These are phyloP conservation scores for Oreochromis mossambicus DNA, from an alignment of 2,797 vertebrate genomes.

Conservation along the genomic window DNA sequence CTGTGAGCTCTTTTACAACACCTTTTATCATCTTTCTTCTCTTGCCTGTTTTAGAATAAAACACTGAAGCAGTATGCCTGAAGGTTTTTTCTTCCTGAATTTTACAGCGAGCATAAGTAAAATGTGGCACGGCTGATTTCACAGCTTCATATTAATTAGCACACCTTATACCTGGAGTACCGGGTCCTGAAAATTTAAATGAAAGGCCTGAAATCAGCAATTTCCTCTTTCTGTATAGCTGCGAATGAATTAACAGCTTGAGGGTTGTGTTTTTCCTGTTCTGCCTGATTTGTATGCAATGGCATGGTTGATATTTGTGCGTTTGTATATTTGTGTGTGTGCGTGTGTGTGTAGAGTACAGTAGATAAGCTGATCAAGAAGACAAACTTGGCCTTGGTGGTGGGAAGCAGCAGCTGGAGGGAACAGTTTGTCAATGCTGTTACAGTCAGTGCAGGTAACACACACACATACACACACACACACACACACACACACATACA, in stretches of 20 bases:
- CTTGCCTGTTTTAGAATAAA: background rate
- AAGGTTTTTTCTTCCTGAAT: constrained; percentile 18
- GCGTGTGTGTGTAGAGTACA: constrained; percentile 67
- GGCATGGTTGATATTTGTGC: constrained; percentile 15
- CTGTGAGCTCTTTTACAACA: constrained; percentile 12
- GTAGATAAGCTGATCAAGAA: constrained; percentile 88
- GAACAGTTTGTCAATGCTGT: constrained; percentile 86
- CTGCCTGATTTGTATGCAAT: constrained; percentile 17
- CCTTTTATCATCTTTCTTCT: background rate
- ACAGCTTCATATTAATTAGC: constrained; percentile 11
- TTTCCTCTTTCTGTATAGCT: constrained; percentile 16
- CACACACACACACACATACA: background rate
- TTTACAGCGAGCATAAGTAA: background rate
- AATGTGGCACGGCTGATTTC: background rate
- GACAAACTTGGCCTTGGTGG: constrained; percentile 85
- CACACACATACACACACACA: background rate
- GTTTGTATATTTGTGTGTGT: constrained; percentile 15
- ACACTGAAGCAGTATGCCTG: background rate
- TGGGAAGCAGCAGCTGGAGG: constrained; percentile 88
- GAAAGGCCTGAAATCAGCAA: constrained; percentile 5
- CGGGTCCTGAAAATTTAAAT: background rate
- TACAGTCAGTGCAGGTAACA: constrained; percentile 83
- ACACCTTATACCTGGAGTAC: background rate
- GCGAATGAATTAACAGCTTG: constrained; percentile 11
- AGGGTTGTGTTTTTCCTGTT: constrained; percentile 36